These are phyloP conservation scores for Flexamia atlantica DNA, from an alignment of 2,888 invertebrate genomes.

Conservation along the genomic window DNA sequence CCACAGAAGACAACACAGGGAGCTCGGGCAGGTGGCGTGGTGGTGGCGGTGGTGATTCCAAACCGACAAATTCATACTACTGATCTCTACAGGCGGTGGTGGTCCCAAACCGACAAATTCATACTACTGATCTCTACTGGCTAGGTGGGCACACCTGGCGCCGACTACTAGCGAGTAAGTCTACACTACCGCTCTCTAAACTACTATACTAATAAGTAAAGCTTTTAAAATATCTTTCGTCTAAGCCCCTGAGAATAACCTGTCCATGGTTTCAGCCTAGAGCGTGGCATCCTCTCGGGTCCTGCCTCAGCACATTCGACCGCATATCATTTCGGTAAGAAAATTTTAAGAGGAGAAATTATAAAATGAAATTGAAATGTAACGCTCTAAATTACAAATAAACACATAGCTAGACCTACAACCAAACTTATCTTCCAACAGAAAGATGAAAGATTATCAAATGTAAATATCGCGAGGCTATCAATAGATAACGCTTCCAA, in stretches of 20 bases:
- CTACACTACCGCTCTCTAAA: not conserved
- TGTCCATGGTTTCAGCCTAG: conserved; percentile 9
- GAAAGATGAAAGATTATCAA: too few species aligned
- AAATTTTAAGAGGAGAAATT: too few species aligned
- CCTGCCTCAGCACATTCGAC: not conserved
- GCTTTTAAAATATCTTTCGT: not conserved
- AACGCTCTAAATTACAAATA: too few species aligned
- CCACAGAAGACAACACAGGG: conserved; percentile 46
- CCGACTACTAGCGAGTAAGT: too few species aligned
- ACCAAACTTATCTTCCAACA: too few species aligned
- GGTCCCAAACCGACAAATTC: not conserved
- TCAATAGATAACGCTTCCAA: too few species aligned
- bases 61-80: not conserved
- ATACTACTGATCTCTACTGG: not conserved
- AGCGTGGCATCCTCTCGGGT: not conserved
- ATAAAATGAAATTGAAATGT: too few species aligned
- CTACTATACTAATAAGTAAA: not conserved
- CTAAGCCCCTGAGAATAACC: not conserved
- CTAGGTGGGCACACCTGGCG: too few species aligned
- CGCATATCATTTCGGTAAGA: too few species aligned
- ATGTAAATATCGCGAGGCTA: too few species aligned
- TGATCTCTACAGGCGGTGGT: not conserved
- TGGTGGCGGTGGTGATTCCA: conserved; percentile 25
- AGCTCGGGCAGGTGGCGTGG: conserved; percentile 14
- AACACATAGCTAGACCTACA: too few species aligned